Conservation (phyloP, 2,113 vertebrate species). For the Microtus richardsoni region DNA sequence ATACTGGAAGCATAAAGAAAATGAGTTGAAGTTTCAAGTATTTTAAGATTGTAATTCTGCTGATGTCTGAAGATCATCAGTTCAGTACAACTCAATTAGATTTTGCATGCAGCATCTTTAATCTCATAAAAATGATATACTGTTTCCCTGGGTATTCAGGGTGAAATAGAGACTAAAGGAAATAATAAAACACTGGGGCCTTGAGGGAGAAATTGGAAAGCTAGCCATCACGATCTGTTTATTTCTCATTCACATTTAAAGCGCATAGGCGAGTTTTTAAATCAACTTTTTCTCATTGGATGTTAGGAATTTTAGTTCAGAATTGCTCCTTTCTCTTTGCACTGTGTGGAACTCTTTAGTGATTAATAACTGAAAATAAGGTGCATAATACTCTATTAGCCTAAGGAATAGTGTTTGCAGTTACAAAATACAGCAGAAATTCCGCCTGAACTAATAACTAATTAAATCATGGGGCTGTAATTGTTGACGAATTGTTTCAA, state of each 20-base stretch:
- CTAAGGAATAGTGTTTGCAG: background rate
- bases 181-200: background rate
- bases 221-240: background rate
- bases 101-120: background rate
- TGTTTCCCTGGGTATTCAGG: background rate
- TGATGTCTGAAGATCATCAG: background rate
- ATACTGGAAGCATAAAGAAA: background rate
- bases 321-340: background rate
- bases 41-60: conserved; percentile 37
- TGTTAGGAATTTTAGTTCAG: background rate
- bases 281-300: background rate
- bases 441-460: background rate
- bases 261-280: background rate
- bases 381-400: background rate
- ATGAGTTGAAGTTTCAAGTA: background rate
- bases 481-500: background rate
- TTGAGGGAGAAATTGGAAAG: background rate
- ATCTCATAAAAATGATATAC: conserved; percentile 17
- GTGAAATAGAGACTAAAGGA: background rate
- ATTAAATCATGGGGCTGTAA: background rate
- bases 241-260: background rate
- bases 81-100: conserved; percentile 14
- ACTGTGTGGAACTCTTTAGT: background rate
- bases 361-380: background rate
- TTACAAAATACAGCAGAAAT: background rate